These are phyloP conservation scores for Heliconius cydno DNA, from an alignment of 2,888 invertebrate genomes.

Conservation along the genomic window DNA sequence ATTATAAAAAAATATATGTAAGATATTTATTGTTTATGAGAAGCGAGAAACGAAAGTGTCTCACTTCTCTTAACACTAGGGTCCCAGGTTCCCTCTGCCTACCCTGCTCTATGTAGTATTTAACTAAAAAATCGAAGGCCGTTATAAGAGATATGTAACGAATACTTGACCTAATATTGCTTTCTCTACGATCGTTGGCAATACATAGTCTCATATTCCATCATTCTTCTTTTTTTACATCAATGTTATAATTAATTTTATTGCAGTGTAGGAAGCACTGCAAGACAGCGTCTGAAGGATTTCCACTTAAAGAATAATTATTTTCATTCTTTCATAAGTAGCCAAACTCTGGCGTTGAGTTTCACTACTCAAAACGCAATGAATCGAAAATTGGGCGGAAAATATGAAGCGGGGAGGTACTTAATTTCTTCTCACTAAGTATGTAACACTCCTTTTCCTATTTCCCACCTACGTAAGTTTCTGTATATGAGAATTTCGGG, in stretches of 20 bases:
- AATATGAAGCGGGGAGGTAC: no score
- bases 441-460: no score
- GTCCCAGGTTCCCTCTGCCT: no score
- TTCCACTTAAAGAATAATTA: neutral
- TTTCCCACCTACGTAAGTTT: no score
- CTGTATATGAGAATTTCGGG: neutral
- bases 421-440: no score
- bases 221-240: constrained; percentile 23
- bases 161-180: constrained; percentile 45
- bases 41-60: no score
- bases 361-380: neutral
- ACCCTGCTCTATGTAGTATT: no score
- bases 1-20: no score
- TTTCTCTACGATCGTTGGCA: constrained; percentile 32
- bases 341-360: neutral
- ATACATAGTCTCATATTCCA: constrained; percentile 21
- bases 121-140: constrained; percentile 35
- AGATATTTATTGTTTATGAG: no score
- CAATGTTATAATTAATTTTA: neutral
- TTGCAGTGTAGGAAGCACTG: neutral
- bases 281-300: neutral
- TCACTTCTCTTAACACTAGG: no score
- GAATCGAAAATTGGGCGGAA: no score
- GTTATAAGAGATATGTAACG: constrained; percentile 43
- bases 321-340: neutral